Evolutionary conservation across 2,113 vertebrate species (phyloP).

Genomic region (Pelmatolapia mariae): DNA sequence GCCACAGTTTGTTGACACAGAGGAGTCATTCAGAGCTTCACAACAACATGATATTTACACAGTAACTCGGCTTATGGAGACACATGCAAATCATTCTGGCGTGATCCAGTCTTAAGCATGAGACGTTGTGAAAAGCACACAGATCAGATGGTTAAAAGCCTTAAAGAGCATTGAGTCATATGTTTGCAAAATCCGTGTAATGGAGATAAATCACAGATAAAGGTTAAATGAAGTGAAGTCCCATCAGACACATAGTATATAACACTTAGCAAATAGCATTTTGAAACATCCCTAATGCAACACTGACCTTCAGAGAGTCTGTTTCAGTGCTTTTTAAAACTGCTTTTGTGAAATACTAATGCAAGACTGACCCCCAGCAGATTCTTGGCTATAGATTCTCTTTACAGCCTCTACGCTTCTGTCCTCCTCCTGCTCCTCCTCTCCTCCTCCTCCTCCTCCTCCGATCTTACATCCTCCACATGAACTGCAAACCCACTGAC

Average conservation of each 20-base stretch:
- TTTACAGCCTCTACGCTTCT: background rate
- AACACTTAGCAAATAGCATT: background rate
- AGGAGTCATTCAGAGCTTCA: slow-evolving; percentile 23
- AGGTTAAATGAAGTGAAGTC: background rate
- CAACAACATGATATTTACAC: slow-evolving; percentile 49
- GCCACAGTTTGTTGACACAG: slow-evolving; percentile 46
- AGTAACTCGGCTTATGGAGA: background rate
- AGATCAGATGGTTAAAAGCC: slow-evolving; percentile 30
- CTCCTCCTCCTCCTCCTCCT: slow-evolving; percentile 13
- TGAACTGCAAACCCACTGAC: slow-evolving; percentile 39
- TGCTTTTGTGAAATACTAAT: slow-evolving; percentile 9
- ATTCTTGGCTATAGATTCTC: slow-evolving; percentile 9
- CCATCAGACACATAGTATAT: background rate
- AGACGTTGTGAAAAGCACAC: slow-evolving; percentile 13
- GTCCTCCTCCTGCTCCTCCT: slow-evolving; percentile 1
- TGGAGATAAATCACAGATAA: slow-evolving; percentile 16
- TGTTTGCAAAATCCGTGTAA: slow-evolving; percentile 42
- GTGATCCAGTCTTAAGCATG: background rate
- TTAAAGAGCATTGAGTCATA: slow-evolving; percentile 22
- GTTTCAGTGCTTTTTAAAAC: background rate
- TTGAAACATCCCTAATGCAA: background rate
- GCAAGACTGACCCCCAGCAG: background rate
- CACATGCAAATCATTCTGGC: slow-evolving; percentile 19
- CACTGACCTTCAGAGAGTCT: slow-evolving; percentile 5
- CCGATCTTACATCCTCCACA: slow-evolving; percentile 12